Evolutionary conservation across 2,113 vertebrate genomes (phyloP).

Genomic region (Callopanchax toddi): DNA sequence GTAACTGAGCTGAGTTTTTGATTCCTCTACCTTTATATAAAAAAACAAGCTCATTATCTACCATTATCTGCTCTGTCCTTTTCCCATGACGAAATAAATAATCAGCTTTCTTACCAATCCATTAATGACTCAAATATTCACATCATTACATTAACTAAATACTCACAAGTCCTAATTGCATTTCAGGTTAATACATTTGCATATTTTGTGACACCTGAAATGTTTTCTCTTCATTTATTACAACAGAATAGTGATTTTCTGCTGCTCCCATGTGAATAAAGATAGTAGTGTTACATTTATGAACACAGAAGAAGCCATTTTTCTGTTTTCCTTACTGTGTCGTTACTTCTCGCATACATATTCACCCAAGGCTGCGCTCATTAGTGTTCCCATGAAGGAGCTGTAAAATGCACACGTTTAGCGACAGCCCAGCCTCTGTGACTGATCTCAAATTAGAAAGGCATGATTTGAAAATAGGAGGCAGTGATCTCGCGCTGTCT

Average conservation of each 20-base stretch:
- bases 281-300: background rate
- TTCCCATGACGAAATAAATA: background rate
- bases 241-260: slow-evolving; percentile 4
- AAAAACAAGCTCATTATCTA: background rate
- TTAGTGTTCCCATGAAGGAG: slow-evolving; percentile 31
- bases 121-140: slow-evolving; percentile 6
- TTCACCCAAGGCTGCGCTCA: slow-evolving; percentile 31
- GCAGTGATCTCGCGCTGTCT: slow-evolving; percentile 34
- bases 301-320: background rate
- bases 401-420: slow-evolving; percentile 29
- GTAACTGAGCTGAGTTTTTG: background rate
- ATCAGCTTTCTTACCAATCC: no score
- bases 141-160: slow-evolving; percentile 11
- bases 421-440: slow-evolving; percentile 45
- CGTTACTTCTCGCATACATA: slow-evolving; percentile 25
- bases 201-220: slow-evolving; percentile 9
- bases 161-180: slow-evolving; percentile 18
- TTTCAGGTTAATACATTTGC: slow-evolving; percentile 2
- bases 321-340: slow-evolving; percentile 1
- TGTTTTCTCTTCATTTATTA: slow-evolving; percentile 19
- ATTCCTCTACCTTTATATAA: background rate
- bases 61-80: background rate
- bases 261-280: slow-evolving; percentile 3
- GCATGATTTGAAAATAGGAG: slow-evolving; percentile 44
- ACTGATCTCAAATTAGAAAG: slow-evolving; percentile 60